Conservation (phyloP, 2,113 vertebrate species). For the Athene noctua region DNA sequence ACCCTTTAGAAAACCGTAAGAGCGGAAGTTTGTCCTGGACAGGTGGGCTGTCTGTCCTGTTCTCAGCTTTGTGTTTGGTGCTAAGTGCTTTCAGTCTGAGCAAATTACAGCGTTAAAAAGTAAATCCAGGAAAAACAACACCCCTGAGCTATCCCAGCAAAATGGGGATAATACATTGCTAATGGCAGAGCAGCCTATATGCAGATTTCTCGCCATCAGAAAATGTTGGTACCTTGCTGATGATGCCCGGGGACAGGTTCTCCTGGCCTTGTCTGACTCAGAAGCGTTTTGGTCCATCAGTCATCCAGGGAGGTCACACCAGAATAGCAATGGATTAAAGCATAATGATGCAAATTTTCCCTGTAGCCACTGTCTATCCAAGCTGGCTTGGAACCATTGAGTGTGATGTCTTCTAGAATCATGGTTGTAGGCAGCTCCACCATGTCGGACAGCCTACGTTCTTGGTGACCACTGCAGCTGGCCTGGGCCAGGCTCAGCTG, state of each 20-base stretch:
- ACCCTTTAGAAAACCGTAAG: background rate
- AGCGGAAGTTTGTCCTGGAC: background rate
- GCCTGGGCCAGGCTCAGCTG: background rate
- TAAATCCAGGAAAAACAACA: background rate
- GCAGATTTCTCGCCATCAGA: background rate
- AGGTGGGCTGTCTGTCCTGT: background rate
- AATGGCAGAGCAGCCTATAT: no score
- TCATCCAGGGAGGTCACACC: background rate
- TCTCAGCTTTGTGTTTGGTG: background rate
- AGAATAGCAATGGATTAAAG: fast-evolving
- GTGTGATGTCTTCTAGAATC: background rate
- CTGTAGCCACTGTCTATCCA: background rate
- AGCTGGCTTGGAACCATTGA: background rate
- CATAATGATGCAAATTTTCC: background rate
- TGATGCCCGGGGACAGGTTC: background rate
- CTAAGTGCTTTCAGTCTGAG: background rate
- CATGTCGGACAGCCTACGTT: fast-evolving
- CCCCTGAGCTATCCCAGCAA: background rate
- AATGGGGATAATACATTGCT: background rate
- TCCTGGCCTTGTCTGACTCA: background rate
- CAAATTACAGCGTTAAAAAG: background rate
- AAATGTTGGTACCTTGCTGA: background rate
- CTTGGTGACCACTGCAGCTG: background rate
- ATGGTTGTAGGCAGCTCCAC: background rate
- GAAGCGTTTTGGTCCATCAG: background rate